phyloP scores from a whole-genome alignment of 2,888 invertebrate genomes.

The Orchesella flavescens region DNA sequence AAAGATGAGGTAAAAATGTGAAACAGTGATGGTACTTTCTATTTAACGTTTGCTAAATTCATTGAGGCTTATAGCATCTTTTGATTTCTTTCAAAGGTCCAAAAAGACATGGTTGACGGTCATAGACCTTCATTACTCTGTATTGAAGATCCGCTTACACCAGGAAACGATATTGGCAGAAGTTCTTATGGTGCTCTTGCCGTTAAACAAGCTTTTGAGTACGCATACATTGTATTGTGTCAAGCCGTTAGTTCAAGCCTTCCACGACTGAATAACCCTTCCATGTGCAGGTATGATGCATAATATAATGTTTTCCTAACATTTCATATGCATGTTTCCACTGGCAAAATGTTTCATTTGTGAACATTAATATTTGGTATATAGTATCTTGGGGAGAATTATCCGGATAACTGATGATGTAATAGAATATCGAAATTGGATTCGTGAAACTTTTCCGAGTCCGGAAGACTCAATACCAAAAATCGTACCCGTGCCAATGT shows the following conservation, averaged over 20 bases:
- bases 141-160: constrained; percentile 97
- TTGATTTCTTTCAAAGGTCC: constrained; percentile 77
- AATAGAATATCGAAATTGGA: constrained; percentile 82
- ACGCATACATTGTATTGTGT: constrained; percentile 90
- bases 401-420: constrained; percentile 96
- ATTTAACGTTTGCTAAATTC: neutral
- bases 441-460: constrained; percentile 77
- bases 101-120: constrained; percentile 88
- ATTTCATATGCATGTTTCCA: too few species aligned
- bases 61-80: neutral
- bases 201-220: constrained; percentile 95
- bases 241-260: constrained; percentile 80
- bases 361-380: constrained; percentile 64
- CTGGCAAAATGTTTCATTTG: too few species aligned
- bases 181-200: constrained; percentile 92
- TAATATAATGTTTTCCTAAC: too few species aligned
- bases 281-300: constrained; percentile 74
- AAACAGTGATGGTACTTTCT: neutral
- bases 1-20: constrained; percentile 85
- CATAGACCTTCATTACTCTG: constrained; percentile 94
- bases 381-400: constrained; percentile 89
- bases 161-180: constrained; percentile 97
- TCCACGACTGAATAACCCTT: constrained; percentile 77
- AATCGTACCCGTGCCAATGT: constrained; percentile 60
- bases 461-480: constrained; percentile 64